Percentiles rank a stretch among this genome's conserved stretches.
These are phyloP conservation scores for Asarcornis scutulata DNA, from an alignment of 2,113 vertebrate genomes.

Conservation along the genomic window DNA sequence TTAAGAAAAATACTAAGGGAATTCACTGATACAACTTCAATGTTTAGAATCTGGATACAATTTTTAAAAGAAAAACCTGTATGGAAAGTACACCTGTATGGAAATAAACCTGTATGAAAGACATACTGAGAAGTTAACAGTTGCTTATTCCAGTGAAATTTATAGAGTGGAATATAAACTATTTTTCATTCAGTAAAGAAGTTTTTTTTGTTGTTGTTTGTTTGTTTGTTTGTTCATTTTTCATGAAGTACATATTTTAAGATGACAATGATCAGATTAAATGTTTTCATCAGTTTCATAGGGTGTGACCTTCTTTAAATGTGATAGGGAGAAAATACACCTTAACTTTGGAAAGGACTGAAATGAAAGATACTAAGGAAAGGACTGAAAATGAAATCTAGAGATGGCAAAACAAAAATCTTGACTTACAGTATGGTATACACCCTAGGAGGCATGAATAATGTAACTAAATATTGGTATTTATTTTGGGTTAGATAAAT, in stretches of 20 bases:
- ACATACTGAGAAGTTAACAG: not conserved
- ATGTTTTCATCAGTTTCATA: rapidly evolving
- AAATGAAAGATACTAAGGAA: not conserved
- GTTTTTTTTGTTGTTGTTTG: rapidly evolving
- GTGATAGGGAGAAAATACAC: not conserved
- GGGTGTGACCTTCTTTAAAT: not conserved
- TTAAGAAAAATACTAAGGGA: rapidly evolving
- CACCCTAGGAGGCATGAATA: not conserved
- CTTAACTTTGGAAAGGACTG: not conserved
- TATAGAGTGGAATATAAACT: not conserved
- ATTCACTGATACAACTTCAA: not conserved
- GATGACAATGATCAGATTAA: not conserved
- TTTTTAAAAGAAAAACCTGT: not conserved
- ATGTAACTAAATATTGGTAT: not conserved
- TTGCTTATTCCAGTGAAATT: not conserved
- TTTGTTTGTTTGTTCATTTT: not conserved
- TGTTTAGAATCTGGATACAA: not conserved
- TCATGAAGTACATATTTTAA: not conserved
- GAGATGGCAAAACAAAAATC: rapidly evolving
- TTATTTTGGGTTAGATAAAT: not conserved
- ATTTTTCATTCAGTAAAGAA: not conserved
- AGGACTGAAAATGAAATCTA: not conserved
- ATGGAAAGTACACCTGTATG: not conserved
- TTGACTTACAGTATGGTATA: not conserved
- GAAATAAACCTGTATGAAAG: not conserved